A percentile compares a stretch with the other conserved stretches of the same genome.
Evolutionary conservation across 2,797 vertebrate genomes (phyloP).

Genomic region (Lepilemur septentrionalis): DNA sequence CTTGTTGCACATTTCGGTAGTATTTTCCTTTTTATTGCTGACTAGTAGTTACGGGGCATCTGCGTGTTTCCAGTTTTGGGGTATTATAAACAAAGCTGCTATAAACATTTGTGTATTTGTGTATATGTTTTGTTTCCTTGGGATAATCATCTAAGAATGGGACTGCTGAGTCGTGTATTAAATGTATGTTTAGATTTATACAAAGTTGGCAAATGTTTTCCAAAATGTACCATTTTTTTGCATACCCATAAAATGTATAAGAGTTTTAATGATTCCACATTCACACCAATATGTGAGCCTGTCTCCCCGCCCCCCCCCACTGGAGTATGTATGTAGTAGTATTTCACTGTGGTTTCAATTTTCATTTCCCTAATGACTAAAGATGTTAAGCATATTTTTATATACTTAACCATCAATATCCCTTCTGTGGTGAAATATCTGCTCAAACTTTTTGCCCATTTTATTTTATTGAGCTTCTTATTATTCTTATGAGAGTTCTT

Average conservation of each 20-base stretch:
- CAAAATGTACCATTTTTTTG: background rate
- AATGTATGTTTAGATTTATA: background rate
- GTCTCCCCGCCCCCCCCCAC: fast-evolving
- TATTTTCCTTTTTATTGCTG: background rate
- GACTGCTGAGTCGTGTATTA: background rate
- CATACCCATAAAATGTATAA: background rate
- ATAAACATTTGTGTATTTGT: conserved; percentile 5
- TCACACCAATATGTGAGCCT: background rate
- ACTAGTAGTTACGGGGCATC: background rate
- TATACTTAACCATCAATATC: background rate
- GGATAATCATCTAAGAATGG: background rate
- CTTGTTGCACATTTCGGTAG: background rate
- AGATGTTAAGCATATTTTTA: background rate
- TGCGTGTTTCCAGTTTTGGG: background rate
- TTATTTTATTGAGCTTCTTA: background rate
- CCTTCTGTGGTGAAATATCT: background rate
- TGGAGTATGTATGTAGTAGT: background rate
- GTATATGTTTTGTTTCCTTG: conserved; percentile 14
- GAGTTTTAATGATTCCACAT: background rate
- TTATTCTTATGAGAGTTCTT: background rate
- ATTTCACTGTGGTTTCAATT: background rate
- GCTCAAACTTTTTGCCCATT: background rate
- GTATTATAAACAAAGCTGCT: conserved; percentile 5
- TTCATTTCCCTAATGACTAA: background rate
- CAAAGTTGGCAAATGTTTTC: background rate